A percentile compares a stretch with the other conserved stretches of the same genome.
These are phyloP conservation scores for Drosophila acutilabella DNA, from an alignment of 2,888 invertebrate species.

Conservation along the genomic window DNA sequence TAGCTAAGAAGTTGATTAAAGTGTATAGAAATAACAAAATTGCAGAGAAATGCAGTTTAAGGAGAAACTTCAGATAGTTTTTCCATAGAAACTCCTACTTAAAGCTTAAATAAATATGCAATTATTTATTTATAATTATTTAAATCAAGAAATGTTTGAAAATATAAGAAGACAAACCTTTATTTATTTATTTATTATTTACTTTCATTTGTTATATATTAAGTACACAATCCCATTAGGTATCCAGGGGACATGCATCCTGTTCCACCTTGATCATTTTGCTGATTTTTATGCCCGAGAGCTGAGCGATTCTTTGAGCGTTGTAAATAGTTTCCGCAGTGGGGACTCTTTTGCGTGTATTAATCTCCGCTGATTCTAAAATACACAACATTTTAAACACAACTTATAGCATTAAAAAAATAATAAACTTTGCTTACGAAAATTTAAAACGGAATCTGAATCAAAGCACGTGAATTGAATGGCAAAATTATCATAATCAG, in stretches of 20 bases:
- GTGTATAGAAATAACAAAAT: no score
- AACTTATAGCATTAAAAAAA: neutral
- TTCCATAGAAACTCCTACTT: no score
- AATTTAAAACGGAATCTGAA: neutral
- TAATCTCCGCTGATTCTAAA: conserved; percentile 1
- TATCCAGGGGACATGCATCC: neutral
- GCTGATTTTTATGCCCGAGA: neutral
- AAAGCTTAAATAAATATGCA: no score
- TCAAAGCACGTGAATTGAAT: conserved; percentile 10
- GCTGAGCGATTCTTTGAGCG: neutral
- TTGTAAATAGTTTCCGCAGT: neutral
- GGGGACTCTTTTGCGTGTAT: neutral
- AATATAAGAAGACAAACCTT: no score
- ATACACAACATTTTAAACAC: neutral
- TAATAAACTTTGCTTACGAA: neutral
- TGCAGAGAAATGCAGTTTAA: no score
- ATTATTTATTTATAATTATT: no score
- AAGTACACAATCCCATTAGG: neutral
- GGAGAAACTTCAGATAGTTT: no score
- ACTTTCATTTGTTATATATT: neutral
- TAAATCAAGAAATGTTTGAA: no score
- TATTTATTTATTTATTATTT: no score
- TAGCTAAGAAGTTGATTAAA: no score
- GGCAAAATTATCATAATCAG: conserved; percentile 10
- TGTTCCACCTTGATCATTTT: neutral